phyloP scores from a whole-genome alignment of 2,797 vertebrate species.

The Anniella stebbinsi region DNA sequence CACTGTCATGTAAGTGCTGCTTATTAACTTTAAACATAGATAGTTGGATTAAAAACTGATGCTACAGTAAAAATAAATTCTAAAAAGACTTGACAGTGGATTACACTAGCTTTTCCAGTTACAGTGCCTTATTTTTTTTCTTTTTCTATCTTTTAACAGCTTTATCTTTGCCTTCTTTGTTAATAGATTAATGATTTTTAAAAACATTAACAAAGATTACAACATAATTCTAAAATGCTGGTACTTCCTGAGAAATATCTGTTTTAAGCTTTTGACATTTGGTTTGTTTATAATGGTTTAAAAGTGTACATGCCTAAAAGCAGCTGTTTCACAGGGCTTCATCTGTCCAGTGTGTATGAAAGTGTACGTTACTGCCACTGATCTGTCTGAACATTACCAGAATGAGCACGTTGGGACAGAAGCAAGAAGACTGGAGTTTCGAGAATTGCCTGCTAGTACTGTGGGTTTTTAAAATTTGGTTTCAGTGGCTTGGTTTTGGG shows the following conservation, averaged over 20 bases:
- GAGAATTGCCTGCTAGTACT: constrained; percentile 71
- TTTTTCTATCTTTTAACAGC: constrained; percentile 20
- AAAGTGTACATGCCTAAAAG: constrained; percentile 64
- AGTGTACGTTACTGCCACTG: constrained; percentile 79
- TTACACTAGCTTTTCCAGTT: constrained; percentile 9
- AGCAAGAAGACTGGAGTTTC: constrained; percentile 74
- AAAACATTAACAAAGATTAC: background rate
- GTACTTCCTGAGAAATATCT: constrained; percentile 17
- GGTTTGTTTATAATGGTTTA: constrained; percentile 52
- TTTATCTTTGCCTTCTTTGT: constrained; percentile 18
- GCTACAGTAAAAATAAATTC: background rate
- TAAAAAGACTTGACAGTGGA: background rate
- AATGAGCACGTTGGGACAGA: constrained; percentile 75
- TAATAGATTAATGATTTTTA: background rate
- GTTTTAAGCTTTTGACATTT: constrained; percentile 10
- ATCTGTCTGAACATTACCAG: constrained; percentile 82
- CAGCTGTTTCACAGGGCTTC: constrained; percentile 83
- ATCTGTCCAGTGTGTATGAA: constrained; percentile 85
- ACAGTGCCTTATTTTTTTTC: constrained; percentile 4
- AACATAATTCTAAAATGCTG: background rate
- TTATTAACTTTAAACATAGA: background rate
- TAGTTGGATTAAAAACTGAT: background rate
- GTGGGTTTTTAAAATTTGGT: constrained; percentile 79
- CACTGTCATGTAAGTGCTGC: background rate
- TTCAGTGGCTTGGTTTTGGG: constrained; percentile 74